Evolutionary conservation across 2,113 vertebrate species (phyloP).

Genomic region (Corvus cornix): DNA sequence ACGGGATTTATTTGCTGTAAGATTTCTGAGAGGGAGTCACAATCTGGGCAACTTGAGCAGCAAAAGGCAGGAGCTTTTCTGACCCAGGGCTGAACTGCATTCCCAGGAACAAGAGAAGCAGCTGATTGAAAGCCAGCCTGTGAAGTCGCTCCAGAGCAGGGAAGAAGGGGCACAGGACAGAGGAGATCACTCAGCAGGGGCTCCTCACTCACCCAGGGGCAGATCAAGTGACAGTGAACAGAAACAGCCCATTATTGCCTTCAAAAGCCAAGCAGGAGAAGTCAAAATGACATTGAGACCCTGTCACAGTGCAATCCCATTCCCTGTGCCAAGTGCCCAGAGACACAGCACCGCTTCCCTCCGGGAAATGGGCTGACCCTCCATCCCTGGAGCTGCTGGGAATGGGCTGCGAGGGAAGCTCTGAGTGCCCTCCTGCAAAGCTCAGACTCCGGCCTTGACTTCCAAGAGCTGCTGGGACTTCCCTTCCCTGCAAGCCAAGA

Average conservation of each 20-base stretch:
- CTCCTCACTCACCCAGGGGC: background rate
- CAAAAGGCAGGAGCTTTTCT: background rate
- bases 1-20: background rate
- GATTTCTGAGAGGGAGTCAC: background rate
- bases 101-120: conserved; percentile 51
- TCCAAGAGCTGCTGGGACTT: background rate
- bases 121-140: background rate
- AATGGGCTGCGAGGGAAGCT: background rate
- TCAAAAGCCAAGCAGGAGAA: background rate
- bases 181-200: conserved; percentile 23
- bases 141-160: background rate
- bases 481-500: background rate
- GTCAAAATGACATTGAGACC: background rate
- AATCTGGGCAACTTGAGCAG: background rate
- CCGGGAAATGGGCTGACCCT: background rate
- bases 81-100: background rate
- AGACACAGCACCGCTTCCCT: background rate
- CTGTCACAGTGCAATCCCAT: background rate
- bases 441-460: background rate
- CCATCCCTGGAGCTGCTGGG: background rate
- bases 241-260: conserved; percentile 14
- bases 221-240: conserved; percentile 22
- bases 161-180: conserved; percentile 1
- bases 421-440: background rate
- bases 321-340: background rate